Conservation (phyloP, 2,888 invertebrate genomes). For the Entomobrya multifasciata region DNA sequence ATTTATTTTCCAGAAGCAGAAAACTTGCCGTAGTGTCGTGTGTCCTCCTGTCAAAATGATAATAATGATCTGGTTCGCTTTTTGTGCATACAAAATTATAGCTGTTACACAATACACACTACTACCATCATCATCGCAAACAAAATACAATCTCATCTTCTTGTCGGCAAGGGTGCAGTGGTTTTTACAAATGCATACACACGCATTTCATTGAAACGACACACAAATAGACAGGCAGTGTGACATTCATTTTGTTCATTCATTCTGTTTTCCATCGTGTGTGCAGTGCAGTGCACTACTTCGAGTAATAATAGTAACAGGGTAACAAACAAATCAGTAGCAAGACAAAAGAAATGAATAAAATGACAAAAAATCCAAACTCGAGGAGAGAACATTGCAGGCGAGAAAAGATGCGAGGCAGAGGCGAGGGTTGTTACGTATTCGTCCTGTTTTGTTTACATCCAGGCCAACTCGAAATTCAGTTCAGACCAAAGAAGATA, state of each 20-base stretch:
- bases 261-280: not conserved
- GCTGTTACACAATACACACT: not conserved
- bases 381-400: too few species aligned
- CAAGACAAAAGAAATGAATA: slow-evolving; percentile 33
- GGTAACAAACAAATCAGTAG: too few species aligned
- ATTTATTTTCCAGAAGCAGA: slow-evolving; percentile 1
- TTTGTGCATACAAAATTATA: slow-evolving; percentile 30
- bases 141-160: slow-evolving; percentile 19
- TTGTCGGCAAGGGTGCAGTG: not conserved
- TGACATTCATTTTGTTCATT: slow-evolving; percentile 21
- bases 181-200: too few species aligned
- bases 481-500: too few species aligned
- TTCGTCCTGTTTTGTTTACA: not conserved
- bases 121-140: not conserved
- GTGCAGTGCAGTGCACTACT: not conserved
- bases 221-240: not conserved
- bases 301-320: not conserved
- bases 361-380: slow-evolving; percentile 20
- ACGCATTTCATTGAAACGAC: too few species aligned
- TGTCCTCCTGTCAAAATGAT: slow-evolving; percentile 24
- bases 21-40: not conserved
- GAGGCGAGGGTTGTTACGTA: not conserved
- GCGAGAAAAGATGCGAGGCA: too few species aligned
- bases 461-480: too few species aligned
- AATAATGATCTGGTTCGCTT: slow-evolving; percentile 18